These are phyloP conservation scores for Acrobasis suavella DNA, from an alignment of 2,888 invertebrate species.

Conservation along the genomic window DNA sequence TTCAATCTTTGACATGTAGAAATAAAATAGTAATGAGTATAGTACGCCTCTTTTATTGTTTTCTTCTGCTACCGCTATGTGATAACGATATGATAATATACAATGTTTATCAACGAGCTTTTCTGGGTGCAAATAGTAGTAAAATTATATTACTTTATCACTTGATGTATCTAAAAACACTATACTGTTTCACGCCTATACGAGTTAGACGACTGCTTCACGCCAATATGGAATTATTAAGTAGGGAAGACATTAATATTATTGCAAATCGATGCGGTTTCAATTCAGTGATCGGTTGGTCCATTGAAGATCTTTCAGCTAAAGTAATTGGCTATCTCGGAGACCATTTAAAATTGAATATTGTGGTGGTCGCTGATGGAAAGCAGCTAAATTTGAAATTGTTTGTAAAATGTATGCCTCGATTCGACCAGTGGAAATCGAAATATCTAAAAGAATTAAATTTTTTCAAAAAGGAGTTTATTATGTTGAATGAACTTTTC, in stretches of 20 bases:
- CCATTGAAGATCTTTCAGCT: constrained; percentile 51
- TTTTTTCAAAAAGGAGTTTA: constrained; percentile 65
- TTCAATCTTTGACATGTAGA: constrained; percentile 53
- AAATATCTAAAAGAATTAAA: constrained; percentile 53
- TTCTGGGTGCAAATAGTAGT: neutral
- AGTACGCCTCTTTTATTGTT: constrained; percentile 22
- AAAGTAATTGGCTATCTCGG: constrained; percentile 64
- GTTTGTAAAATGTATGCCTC: constrained; percentile 84
- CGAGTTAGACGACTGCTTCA: neutral
- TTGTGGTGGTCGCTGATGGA: constrained; percentile 43
- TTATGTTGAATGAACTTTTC: constrained; percentile 60
- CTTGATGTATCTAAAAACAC: neutral
- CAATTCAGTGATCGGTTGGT: constrained; percentile 46
- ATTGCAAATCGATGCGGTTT: constrained; percentile 48
- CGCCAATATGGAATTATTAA: constrained; percentile 52
- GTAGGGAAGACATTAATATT: constrained; percentile 46
- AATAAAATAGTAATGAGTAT: constrained; percentile 24
- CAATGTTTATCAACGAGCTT: neutral
- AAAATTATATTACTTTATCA: neutral
- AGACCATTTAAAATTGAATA: constrained; percentile 60
- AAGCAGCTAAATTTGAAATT: constrained; percentile 52
- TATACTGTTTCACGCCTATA: too few species aligned
- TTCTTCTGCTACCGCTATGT: neutral
- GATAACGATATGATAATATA: neutral
- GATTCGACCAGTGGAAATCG: constrained; percentile 71